Base-by-base conservation (phyloP, 2,113 vertebrate species). In the Ivindomyrus marchei region DNA sequence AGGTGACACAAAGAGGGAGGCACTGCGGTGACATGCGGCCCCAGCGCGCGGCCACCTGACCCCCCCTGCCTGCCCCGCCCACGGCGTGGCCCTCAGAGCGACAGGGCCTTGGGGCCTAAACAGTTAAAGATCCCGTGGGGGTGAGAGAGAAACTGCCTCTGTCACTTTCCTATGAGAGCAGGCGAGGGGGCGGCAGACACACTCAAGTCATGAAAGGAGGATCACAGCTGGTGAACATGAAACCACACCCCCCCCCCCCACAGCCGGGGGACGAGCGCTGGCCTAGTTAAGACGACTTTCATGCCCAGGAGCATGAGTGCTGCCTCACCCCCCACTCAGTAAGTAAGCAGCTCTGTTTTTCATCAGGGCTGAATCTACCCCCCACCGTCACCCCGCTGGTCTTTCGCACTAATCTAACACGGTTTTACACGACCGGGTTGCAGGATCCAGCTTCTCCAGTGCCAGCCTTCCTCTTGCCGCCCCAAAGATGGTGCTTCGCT, bases 191-290 rank as follows among this genome's bases (percentile, higher is more conserved):
- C 39, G 56, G 36, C 9, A 5, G 77, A 49, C 50, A 58, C 11
- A 19, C 87, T 39, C 87, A 39, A 88, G 50, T 31, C 50, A 42
- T 62, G 52, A 89, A 84, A 84, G 50, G 42, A 85, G 46, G 21
- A 47, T n/a, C 42, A 53, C 80, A 85, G 80, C 77, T 89, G 89
- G 50, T 45, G 47, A 46, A 62, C 24, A 58, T 52, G 45, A 45
- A 89, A 45, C 89, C 39, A 39, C 19, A 31, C 49, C 24, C 27
- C 88, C 11, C 88, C 11, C 42, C 10, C 36, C 36, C 36, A 39
- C 66, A 77, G 66, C 88, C 50, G 70, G 66, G 89, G 45, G 89
- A 84, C 17, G 21, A 89, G 13, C 21, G 10, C 39, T 89, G 89
- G 50, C 77, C 89, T 89, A 56, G 36, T 89, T 89, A 39, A 53